Evolutionary conservation across 2,888 invertebrate species (phyloP), one percentile per base, ranked within the genome.

Genomic region (Euclidia mi): DNA sequence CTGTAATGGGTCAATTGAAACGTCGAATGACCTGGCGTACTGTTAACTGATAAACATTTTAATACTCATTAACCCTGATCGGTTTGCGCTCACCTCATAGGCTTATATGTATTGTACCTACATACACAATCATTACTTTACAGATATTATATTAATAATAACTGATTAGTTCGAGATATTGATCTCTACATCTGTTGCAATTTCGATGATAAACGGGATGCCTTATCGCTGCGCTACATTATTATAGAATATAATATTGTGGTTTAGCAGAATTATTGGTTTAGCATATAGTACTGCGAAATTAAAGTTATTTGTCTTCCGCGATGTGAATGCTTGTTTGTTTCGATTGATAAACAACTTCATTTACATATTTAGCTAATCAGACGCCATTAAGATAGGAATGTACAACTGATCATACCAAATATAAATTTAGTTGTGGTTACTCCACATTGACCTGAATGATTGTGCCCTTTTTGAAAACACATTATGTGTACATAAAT

Each of bases 1-100:
- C 29, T 37, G 25, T 28, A 12, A 29, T 37, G 29, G 46, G 37
- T 38, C 37, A 46, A 46, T 46, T 6, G 17, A 31, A 42, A 32
- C 37, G 17, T 28, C 28, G n/a, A 15, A 28, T 38, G 17, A 46
- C 35, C 35, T 15, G 25, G 34, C 35, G 18, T 45, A 49, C 14
- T 18, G 37, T 3, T 42, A 34, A 44, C 46, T 65, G 20, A 45
- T 45, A 45, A 45, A 45, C 45, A 15, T 6, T 15, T 25, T 29
- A 44, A 42, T 11, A 10, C 12, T 45, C 14, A 45, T 34, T 44
- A 32, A 34, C 34, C 34, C 34, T 34, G 20, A 17, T 44, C 20
- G 43, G 32, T 31, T 18, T 44, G 32, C 32, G 7, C n/a, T 32
- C 4, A 10, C 31, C 29, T 9, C 29, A 12, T 11, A 2, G 6